Base-by-base conservation (phyloP, 2,888 invertebrate species). In the Tipula helvola region DNA sequence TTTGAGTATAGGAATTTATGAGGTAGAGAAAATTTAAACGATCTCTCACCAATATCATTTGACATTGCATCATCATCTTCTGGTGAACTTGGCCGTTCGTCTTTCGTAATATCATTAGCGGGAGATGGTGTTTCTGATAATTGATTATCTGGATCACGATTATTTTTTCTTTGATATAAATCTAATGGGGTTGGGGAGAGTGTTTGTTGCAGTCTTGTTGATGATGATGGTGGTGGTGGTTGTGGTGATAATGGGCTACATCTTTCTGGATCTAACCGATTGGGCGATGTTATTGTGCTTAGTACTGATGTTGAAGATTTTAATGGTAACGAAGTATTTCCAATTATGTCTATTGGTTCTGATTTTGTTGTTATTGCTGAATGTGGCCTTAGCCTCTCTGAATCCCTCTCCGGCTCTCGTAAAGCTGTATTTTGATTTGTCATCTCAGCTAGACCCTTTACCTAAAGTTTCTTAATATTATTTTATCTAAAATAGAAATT, bases 401-500 rank as follows among this genome's bases (percentile, higher is more conserved):
- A 90, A 89, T 94, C 93, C 90, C 94, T 92, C 90, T 92, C 90
- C 89, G 92, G 90, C 88, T 92, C 90, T 89, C 92, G 89, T 89
- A 93, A 90, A 89, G 94, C 94, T 88, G 93, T 92, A 90, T 95
- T 95, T 91, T 96, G 93, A 91, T 96, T 96, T 91, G 97, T 97
- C 96, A 97, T 97, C 93, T 97, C 97, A 92, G 97, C 97, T 91
- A 97, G 93, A 90, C 97, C 97, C 93, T 97, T 97, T 88, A 97
- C 94, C 94, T 94, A 36, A 36, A 83, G 8, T 36, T 36, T 13
- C 0, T 1, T 7, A 36, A 16, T 84, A 47, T 41, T 83, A 39
- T 39, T 28, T 36, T 57, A 13, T 13, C 13, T 13, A 83, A 83
- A 36, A 10, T 83, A 5, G 10, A 13, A 36, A 36, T 83, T 0